phyloP scores from a whole-genome alignment of 2,888 invertebrate species.

The Busseola fusca region DNA sequence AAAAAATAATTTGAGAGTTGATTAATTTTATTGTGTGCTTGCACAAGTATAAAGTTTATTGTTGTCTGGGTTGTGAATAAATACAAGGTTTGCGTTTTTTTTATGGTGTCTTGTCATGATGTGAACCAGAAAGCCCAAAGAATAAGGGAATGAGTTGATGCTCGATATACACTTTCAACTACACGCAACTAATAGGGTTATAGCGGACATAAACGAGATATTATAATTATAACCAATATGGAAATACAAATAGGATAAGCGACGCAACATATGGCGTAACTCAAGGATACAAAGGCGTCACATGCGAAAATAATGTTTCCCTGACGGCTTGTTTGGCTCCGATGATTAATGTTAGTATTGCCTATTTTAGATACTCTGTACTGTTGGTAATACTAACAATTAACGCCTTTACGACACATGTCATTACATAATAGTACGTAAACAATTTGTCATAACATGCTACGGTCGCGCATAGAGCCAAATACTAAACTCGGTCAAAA shows the following conservation, averaged over 20 bases:
- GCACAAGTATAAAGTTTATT: conserved; percentile 1
- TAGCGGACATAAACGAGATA: conserved; percentile 21
- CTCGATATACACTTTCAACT: conserved; percentile 8
- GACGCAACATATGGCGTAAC: conserved; percentile 60
- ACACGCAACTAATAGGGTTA: not conserved
- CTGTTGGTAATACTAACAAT: conserved; percentile 31
- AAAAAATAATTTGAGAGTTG: conserved; percentile 25
- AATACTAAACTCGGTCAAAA: conserved; percentile 30
- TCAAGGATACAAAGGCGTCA: conserved; percentile 63
- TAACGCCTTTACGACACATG: conserved; percentile 32
- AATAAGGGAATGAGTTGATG: not conserved
- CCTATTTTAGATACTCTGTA: conserved; percentile 33
- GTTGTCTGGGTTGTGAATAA: conserved; percentile 3
- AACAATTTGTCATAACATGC: conserved; percentile 26
- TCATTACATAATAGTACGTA: conserved; percentile 34
- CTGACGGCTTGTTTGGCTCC: conserved; percentile 37
- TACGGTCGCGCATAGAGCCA: conserved; percentile 14
- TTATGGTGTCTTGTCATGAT: not conserved
- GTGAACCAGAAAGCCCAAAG: not conserved
- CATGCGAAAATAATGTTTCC: conserved; percentile 57
- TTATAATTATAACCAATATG: conserved; percentile 35
- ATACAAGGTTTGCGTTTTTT: not conserved
- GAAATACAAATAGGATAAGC: conserved; percentile 48
- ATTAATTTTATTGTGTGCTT: conserved; percentile 11
- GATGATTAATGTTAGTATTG: conserved; percentile 55